Evolutionary conservation across 2,113 vertebrate genomes (phyloP).

Genomic region (Xenopus laevis): DNA sequence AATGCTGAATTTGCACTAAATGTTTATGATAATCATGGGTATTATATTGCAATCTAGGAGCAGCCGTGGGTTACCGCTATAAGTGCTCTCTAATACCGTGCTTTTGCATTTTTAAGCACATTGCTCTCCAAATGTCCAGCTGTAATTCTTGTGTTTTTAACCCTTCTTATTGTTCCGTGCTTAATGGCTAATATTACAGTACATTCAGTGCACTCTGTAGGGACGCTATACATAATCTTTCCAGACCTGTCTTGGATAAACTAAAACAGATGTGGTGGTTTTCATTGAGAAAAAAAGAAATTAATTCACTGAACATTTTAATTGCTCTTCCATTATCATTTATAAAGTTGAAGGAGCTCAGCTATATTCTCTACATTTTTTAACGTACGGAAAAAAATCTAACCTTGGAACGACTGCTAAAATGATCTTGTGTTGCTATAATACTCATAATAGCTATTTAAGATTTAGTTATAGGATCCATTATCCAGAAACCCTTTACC

Average conservation of each 20-base stretch:
- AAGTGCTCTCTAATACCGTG: slow-evolving; percentile 20
- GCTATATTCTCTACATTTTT: too few relatives aligned
- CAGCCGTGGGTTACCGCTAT: neutral
- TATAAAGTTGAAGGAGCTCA: too few relatives aligned
- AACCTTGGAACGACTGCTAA: too few relatives aligned
- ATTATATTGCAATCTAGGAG: slow-evolving; percentile 26
- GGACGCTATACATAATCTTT: neutral
- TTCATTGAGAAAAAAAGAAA: neutral
- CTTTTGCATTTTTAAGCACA: slow-evolving; percentile 32
- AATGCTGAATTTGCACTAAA: slow-evolving; percentile 43
- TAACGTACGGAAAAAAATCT: too few relatives aligned
- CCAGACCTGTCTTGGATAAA: neutral
- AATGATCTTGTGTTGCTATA: too few relatives aligned
- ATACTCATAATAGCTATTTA: too few relatives aligned
- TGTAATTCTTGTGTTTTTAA: slow-evolving; percentile 31
- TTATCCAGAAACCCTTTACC: too few relatives aligned
- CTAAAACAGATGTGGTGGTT: slow-evolving; percentile 6
- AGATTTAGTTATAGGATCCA: too few relatives aligned
- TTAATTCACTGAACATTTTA: neutral
- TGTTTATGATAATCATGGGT: slow-evolving; percentile 36
- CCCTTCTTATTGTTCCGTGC: slow-evolving; percentile 19
- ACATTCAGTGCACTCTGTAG: neutral
- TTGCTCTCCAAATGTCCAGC: slow-evolving; percentile 2
- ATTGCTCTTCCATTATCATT: too few relatives aligned
- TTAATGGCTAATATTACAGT: slow-evolving; percentile 12